phyloP scores from a whole-genome alignment of 1,140 invertebrate genomes.

The Anoplophora glabripennis region DNA sequence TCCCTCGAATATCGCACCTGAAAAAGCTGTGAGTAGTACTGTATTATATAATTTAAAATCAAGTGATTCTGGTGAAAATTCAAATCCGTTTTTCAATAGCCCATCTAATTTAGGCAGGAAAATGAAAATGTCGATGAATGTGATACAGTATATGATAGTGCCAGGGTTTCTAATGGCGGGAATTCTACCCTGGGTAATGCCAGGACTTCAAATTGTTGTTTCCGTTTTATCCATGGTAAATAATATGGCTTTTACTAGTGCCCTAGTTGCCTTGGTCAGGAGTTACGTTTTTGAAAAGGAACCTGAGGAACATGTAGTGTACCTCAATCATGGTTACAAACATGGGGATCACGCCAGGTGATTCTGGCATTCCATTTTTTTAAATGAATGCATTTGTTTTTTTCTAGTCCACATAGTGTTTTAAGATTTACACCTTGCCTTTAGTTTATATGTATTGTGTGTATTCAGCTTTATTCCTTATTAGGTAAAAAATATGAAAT shows the following conservation, averaged over 20 bases:
- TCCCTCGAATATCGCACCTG: neutral
- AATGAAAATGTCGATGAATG: conserved; percentile 28
- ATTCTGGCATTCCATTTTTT: too few species aligned
- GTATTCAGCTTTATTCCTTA: too few species aligned
- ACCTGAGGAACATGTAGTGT: conserved; percentile 43
- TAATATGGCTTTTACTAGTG: conserved; percentile 43
- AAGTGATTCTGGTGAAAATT: too few species aligned
- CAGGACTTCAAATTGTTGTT: conserved; percentile 42
- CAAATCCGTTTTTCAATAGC: neutral
- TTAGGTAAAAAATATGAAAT: too few species aligned
- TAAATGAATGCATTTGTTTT: too few species aligned
- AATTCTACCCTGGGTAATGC: conserved; percentile 45
- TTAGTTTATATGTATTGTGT: too few species aligned
- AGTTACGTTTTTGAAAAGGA: conserved; percentile 43
- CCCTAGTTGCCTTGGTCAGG: conserved; percentile 38
- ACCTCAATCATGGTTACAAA: conserved; percentile 46
- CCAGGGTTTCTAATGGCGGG: conserved; percentile 43
- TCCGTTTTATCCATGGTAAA: conserved; percentile 43
- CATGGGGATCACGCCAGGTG: conserved; percentile 5
- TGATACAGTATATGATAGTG: conserved; percentile 36
- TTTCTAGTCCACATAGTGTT: too few species aligned
- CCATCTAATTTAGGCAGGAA: neutral
- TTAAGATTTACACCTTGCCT: too few species aligned
- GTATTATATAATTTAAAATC: too few species aligned
- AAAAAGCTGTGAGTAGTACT: too few species aligned